Conservation (phyloP, 2,113 vertebrate species). For the Perccottus glenii region DNA sequence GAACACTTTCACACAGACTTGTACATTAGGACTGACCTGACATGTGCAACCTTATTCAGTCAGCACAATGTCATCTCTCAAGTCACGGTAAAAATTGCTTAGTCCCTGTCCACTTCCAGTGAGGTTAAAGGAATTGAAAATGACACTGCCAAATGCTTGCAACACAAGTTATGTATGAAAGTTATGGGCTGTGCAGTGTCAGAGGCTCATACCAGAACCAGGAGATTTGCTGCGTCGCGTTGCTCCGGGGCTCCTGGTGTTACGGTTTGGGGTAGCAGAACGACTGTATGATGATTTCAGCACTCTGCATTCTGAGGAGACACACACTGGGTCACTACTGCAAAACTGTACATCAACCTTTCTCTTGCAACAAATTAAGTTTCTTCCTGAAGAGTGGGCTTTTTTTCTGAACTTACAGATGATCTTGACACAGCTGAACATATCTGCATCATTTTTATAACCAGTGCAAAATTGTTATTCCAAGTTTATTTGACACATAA, state of each 20-base stretch:
- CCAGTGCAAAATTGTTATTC: no score
- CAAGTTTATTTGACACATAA: no score
- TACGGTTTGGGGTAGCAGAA: constrained; percentile 77
- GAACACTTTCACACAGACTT: no score
- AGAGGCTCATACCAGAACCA: constrained; percentile 81
- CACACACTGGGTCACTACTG: constrained; percentile 19
- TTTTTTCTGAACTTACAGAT: constrained; percentile 10
- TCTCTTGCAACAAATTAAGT: not conserved
- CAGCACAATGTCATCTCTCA: constrained; percentile 32
- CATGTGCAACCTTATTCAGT: constrained; percentile 7
- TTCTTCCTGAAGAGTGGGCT: constrained; percentile 7
- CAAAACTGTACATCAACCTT: constrained; percentile 31
- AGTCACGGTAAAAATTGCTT: constrained; percentile 14
- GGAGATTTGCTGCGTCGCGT: constrained; percentile 93
- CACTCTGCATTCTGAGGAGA: constrained; percentile 87
- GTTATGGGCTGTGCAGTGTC: not conserved
- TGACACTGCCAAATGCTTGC: constrained; percentile 5
- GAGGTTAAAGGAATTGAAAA: constrained; percentile 16
- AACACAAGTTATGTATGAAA: not conserved
- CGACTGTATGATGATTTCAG: constrained; percentile 88
- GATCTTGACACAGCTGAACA: no score
- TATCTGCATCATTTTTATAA: no score
- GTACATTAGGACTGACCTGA: not conserved
- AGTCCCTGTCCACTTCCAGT: constrained; percentile 18
- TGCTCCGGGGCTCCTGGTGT: constrained; percentile 84